Evolutionary conservation across 2,113 vertebrate species (phyloP).

Genomic region (Megatriorchis doriae): DNA sequence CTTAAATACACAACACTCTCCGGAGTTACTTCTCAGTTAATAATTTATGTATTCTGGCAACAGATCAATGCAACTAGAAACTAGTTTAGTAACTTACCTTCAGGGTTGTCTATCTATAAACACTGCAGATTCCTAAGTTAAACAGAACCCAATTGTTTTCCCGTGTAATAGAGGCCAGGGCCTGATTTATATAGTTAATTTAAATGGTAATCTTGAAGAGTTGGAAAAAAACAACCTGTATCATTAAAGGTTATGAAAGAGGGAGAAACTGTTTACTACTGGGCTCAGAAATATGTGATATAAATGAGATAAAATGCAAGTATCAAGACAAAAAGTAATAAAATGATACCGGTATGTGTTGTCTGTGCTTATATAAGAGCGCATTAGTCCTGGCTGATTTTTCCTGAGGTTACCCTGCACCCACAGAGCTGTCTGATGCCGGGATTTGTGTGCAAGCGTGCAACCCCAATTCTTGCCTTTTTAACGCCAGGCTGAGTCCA

Average conservation of each 20-base stretch:
- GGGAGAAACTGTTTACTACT: constrained; percentile 40
- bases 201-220: constrained; percentile 55
- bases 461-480: neutral
- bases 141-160: constrained; percentile 67
- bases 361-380: neutral
- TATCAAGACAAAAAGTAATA: constrained; percentile 13
- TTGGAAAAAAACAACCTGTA: constrained; percentile 8
- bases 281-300: constrained; percentile 31
- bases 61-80: constrained; percentile 65
- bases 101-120: constrained; percentile 63
- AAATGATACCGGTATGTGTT: neutral
- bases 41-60: constrained; percentile 67
- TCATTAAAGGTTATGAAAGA: constrained; percentile 49
- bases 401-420: neutral
- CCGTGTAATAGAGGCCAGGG: constrained; percentile 34
- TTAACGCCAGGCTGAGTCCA: neutral
- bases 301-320: constrained; percentile 26
- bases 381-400: neutral
- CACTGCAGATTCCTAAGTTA: constrained; percentile 67
- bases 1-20: constrained; percentile 61
- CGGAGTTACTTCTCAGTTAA: constrained; percentile 59
- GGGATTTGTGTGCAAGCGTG: neutral
- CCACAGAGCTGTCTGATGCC: neutral
- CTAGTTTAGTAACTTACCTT: constrained; percentile 68
- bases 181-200: constrained; percentile 66